Conservation (phyloP, 2,888 invertebrate genomes). For the Aradus depressus region DNA sequence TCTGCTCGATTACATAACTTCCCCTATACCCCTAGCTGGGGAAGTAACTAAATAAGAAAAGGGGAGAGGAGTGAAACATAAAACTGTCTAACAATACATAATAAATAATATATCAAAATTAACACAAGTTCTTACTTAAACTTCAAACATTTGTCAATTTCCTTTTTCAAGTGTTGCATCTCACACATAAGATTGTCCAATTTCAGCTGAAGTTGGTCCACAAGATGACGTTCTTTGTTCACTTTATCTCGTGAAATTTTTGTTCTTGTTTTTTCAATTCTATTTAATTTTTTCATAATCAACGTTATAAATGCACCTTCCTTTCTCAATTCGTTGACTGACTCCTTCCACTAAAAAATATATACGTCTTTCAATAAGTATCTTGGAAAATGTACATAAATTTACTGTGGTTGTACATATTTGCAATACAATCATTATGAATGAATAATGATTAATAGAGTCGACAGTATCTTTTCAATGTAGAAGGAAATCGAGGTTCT, state of each 20-base stretch:
- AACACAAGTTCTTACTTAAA: conserved; percentile 56
- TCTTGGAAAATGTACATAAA: too few relatives aligned
- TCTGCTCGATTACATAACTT: not conserved
- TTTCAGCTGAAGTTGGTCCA: conserved; percentile 80
- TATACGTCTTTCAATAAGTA: conserved; percentile 13
- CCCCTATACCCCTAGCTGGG: too few relatives aligned
- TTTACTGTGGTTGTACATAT: too few relatives aligned
- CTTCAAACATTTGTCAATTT: conserved; percentile 87
- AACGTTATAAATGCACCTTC: conserved; percentile 67
- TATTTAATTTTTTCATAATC: conserved; percentile 78
- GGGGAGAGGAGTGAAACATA: too few relatives aligned
- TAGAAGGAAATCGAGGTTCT: too few relatives aligned
- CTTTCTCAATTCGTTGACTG: conserved; percentile 52
- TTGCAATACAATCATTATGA: too few relatives aligned
- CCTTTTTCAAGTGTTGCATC: conserved; percentile 83
- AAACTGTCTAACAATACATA: too few relatives aligned
- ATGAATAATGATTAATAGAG: too few relatives aligned
- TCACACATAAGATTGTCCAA: conserved; percentile 90
- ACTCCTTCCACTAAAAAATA: conserved; percentile 26
- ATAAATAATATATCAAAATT: not conserved
- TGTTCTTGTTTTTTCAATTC: conserved; percentile 78
- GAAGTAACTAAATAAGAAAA: too few relatives aligned
- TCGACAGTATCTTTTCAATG: too few relatives aligned
- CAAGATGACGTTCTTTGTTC: conserved; percentile 71
- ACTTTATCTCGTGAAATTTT: conserved; percentile 70